phyloP scores from a whole-genome alignment of 2,797 vertebrate genomes.

The Alfaro cultratus region DNA sequence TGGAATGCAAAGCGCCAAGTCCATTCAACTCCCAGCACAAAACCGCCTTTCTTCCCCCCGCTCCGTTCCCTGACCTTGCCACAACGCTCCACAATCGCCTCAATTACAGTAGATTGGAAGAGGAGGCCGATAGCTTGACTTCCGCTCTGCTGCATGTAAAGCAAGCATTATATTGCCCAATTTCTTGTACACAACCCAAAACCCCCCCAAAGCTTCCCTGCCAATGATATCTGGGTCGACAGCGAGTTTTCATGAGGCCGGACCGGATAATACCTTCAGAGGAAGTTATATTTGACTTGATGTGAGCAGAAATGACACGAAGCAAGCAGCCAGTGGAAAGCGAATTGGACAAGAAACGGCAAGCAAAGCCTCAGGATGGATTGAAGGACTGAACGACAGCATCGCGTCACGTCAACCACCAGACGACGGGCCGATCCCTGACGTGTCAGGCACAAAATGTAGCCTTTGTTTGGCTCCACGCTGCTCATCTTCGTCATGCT shows the following conservation, averaged over 20 bases:
- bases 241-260: constrained; percentile 59
- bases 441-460: constrained; percentile 20
- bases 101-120: constrained; percentile 69
- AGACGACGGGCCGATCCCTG: constrained; percentile 28
- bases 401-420: constrained; percentile 38
- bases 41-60: constrained; percentile 69
- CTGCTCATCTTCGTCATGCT: neutral
- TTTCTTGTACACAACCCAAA: constrained; percentile 27
- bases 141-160: constrained; percentile 62
- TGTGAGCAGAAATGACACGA: constrained; percentile 59
- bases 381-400: constrained; percentile 37
- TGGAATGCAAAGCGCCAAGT: constrained; percentile 73
- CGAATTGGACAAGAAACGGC: constrained; percentile 48
- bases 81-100: constrained; percentile 67
- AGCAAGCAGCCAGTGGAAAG: constrained; percentile 44
- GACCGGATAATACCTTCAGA: constrained; percentile 59
- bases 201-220: neutral
- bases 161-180: constrained; percentile 59
- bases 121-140: constrained; percentile 65
- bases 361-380: constrained; percentile 54
- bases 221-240: constrained; percentile 66
- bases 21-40: constrained; percentile 68
- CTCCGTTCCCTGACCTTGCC: constrained; percentile 69
- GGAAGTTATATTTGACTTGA: constrained; percentile 57
- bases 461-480: neutral